phyloP scores from a whole-genome alignment of 2,888 invertebrate genomes.

The Amphiduros pacificus region DNA sequence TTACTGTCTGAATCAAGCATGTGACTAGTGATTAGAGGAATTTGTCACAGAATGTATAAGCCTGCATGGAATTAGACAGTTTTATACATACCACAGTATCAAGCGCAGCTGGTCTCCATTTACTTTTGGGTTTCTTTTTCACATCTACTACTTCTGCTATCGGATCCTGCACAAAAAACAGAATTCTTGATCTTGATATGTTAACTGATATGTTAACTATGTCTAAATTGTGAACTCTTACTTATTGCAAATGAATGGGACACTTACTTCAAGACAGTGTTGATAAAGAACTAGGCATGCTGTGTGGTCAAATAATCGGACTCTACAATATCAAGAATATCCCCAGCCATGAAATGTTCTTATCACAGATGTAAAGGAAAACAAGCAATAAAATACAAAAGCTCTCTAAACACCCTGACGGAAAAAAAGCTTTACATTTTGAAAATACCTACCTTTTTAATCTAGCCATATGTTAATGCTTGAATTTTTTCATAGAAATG shows the following conservation, averaged over 20 bases:
- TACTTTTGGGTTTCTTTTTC: conserved; percentile 85
- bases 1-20: neutral
- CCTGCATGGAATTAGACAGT: neutral
- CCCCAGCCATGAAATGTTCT: no score
- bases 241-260: neutral
- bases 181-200: no score
- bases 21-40: neutral
- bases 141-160: conserved; percentile 58
- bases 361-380: neutral
- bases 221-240: neutral
- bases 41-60: neutral
- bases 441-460: no score
- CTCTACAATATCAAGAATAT: conserved; percentile 45
- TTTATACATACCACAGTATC: conserved; percentile 82
- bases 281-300: conserved; percentile 81
- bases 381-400: neutral
- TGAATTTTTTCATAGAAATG: no score
- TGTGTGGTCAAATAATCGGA: conserved; percentile 82
- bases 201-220: no score
- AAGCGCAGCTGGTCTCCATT: conserved; percentile 93
- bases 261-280: conserved; percentile 67
- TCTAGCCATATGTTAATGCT: no score
- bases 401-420: neutral
- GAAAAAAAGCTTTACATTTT: conserved; percentile 2
- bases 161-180: conserved; percentile 40